These are phyloP conservation scores for Limosa lapponica DNA, from an alignment of 2,797 vertebrate species.

Conservation along the genomic window DNA sequence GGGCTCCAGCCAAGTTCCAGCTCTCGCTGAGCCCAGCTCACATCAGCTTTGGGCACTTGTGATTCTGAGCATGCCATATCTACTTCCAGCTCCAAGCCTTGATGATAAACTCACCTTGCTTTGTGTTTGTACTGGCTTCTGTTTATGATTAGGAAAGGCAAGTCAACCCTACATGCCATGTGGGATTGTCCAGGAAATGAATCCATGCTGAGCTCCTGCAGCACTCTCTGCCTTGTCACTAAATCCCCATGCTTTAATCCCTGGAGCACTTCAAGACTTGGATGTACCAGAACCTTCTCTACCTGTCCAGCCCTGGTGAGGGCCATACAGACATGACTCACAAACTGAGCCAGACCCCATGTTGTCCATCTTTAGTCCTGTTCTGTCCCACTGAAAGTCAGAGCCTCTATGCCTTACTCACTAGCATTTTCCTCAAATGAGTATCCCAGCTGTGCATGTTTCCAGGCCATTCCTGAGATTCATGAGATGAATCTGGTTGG, in stretches of 20 bases:
- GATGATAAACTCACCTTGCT: background rate
- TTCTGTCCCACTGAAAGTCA: background rate
- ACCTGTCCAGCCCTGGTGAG: background rate
- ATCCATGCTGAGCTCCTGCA: background rate
- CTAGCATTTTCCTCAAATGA: background rate
- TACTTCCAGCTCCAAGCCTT: background rate
- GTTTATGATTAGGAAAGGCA: background rate
- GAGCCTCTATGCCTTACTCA: background rate
- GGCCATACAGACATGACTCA: background rate
- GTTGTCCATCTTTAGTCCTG: background rate
- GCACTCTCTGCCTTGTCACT: background rate
- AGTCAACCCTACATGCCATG: background rate
- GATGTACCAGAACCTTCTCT: background rate
- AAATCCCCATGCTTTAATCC: background rate
- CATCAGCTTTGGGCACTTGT: accelerated
- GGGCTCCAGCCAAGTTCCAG: background rate
- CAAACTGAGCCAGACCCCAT: background rate
- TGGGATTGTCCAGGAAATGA: background rate
- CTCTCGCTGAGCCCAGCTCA: background rate
- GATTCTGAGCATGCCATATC: background rate
- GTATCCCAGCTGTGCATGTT: background rate
- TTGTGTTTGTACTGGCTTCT: background rate
- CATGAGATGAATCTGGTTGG: background rate
- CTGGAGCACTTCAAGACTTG: accelerated
- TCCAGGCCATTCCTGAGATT: background rate